phyloP scores from a whole-genome alignment of 2,113 vertebrate genomes.

The Chinchilla lanigera region DNA sequence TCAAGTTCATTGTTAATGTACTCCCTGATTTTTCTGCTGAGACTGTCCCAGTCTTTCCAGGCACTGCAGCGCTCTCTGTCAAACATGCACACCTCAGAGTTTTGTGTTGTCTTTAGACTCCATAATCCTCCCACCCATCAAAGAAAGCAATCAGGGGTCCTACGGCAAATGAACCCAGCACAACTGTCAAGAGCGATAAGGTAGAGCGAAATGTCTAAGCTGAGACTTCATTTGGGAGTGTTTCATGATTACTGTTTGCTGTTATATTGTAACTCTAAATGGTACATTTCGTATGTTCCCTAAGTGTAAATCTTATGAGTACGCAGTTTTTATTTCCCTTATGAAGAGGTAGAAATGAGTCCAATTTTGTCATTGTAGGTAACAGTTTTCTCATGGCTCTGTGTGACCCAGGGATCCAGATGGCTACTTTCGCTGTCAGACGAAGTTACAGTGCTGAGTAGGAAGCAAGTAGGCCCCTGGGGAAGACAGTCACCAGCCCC shows the following conservation, averaged over 20 bases:
- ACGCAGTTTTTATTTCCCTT: background rate
- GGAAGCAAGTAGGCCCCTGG: background rate
- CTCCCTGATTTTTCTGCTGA: background rate
- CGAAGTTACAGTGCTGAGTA: background rate
- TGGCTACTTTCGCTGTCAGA: background rate
- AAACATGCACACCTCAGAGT: background rate
- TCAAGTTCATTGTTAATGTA: background rate
- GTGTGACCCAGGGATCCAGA: background rate
- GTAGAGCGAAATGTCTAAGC: background rate
- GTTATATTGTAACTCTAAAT: background rate
- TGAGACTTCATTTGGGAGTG: background rate
- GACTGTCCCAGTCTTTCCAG: background rate
- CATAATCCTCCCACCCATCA: background rate
- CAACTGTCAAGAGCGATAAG: background rate
- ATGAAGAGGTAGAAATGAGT: background rate
- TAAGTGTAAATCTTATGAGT: background rate
- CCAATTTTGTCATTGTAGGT: background rate
- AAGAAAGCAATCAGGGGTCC: background rate
- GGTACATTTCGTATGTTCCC: background rate
- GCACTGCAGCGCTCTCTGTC: background rate
- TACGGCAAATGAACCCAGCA: background rate
- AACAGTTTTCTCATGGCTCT: background rate
- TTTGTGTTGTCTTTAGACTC: background rate
- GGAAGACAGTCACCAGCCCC: background rate
- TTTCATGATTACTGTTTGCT: background rate